Base-by-base conservation (phyloP, 2,113 vertebrate species). In the Pardalotus punctatus region DNA sequence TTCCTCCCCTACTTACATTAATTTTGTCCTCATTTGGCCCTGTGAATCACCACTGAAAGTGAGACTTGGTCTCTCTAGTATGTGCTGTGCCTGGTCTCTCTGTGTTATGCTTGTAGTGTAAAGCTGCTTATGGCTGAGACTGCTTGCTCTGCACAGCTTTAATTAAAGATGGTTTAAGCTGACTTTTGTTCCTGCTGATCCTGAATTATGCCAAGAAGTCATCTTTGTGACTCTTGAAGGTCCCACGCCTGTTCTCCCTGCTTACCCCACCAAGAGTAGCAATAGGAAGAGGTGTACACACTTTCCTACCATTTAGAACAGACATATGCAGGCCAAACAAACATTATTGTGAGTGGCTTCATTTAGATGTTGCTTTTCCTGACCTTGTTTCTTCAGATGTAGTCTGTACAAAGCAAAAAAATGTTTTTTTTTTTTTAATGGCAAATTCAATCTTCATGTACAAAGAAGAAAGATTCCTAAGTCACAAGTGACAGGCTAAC, bases 21-120 rank as follows among this genome's bases (percentile, higher is more conserved):
- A 90, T 93, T 96, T 95, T 96, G 88, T 95, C 90, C 94, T 95
- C 72, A 25, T 81, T 86, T 88, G 94, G 65, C 69, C 76, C 53
- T 42, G 61, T 95, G 95, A 94, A 96, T 95, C 90, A 88, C 57
- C 48, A 90, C n/a, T 79, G 76, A 84, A 90, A 92, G 82, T 57
- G 62, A 97, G 86, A 88, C 36, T 60, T 71, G 54, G 54, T 94
- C 58, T 85, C 76, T 84, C 53, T 81, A 81, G 72, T 67, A 42
- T 92, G 65, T 76, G 81, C 60, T 81, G 82, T 81, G 88, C 57
- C 69, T 45, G 77, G 48, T 81, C 25, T 40, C 88, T 72, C 69
- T 64, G 43, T 71, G 65, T 70, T 83, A 77, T 14, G 40, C 60
- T 70, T 83, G 74, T 42, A 86, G 58, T 13, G 31, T 79, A 91